Evolutionary conservation across 2,797 vertebrate species (phyloP).

Genomic region (Poeciliopsis turneri): DNA sequence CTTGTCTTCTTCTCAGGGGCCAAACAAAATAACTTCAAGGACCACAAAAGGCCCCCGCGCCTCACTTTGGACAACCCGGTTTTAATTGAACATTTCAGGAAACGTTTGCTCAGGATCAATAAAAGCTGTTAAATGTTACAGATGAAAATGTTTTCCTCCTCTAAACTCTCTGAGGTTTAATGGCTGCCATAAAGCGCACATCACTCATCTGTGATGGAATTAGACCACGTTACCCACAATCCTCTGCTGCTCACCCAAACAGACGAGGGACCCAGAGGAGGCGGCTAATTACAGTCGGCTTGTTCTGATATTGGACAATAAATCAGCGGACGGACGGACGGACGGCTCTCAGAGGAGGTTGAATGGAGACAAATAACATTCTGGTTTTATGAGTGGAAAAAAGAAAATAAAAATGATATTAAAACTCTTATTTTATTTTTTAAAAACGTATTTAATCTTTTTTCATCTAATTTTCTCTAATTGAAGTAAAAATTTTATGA

Average conservation of each 20-base stretch:
- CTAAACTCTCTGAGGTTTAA: conserved; percentile 60
- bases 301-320: conserved; percentile 21
- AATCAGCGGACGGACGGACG: neutral
- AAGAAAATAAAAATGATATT: neutral
- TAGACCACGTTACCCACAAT: conserved; percentile 68
- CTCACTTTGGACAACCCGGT: neutral
- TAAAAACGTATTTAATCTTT: no score
- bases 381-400: neutral
- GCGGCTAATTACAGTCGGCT: conserved; percentile 20
- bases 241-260: conserved; percentile 38
- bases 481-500: no score
- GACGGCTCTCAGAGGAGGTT: neutral
- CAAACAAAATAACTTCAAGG: no score
- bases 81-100: conserved; percentile 36
- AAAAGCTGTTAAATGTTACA: conserved; percentile 58
- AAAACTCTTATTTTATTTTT: neutral
- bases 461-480: neutral
- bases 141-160: conserved; percentile 45
- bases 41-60: no score
- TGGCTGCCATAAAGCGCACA: conserved; percentile 67
- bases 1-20: no score
- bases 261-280: conserved; percentile 3
- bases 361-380: neutral
- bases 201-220: conserved; percentile 76
- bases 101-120: conserved; percentile 46